A percentile compares a stretch with the other conserved stretches of the same genome.
Conservation (phyloP, 2,113 vertebrate genomes). For the Pionites leucogaster region DNA sequence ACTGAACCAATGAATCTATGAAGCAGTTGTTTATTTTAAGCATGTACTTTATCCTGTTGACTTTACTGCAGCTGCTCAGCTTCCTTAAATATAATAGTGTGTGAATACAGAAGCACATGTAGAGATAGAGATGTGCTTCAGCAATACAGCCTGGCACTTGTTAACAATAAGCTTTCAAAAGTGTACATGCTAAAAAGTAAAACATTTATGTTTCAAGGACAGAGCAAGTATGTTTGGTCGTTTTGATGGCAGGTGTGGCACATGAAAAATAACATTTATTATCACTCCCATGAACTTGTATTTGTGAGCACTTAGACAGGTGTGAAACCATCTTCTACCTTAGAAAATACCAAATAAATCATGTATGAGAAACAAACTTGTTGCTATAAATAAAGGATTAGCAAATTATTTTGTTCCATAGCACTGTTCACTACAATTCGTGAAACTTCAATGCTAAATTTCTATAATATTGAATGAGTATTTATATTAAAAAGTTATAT, state of each 20-base stretch:
- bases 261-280: constrained; percentile 51
- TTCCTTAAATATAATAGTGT: neutral
- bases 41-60: neutral
- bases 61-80: neutral
- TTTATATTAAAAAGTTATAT: neutral
- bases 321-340: constrained; percentile 11
- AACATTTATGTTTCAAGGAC: constrained; percentile 13
- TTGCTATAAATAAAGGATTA: neutral
- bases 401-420: neutral
- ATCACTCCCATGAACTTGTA: constrained; percentile 1
- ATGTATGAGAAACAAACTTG: neutral
- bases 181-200: neutral
- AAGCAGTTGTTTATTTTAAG: constrained; percentile 13
- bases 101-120: neutral
- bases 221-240: neutral
- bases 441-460: neutral
- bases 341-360: constrained; percentile 38
- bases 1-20: neutral
- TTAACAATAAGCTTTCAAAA: neutral
- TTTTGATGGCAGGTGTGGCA: constrained; percentile 20
- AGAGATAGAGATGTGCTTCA: neutral
- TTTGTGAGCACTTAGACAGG: constrained; percentile 6
- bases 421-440: neutral
- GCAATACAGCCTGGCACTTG: neutral
- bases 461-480: neutral